Evolutionary conservation across 2,797 vertebrate species (phyloP).

Genomic region (Molossus alvarezi): DNA sequence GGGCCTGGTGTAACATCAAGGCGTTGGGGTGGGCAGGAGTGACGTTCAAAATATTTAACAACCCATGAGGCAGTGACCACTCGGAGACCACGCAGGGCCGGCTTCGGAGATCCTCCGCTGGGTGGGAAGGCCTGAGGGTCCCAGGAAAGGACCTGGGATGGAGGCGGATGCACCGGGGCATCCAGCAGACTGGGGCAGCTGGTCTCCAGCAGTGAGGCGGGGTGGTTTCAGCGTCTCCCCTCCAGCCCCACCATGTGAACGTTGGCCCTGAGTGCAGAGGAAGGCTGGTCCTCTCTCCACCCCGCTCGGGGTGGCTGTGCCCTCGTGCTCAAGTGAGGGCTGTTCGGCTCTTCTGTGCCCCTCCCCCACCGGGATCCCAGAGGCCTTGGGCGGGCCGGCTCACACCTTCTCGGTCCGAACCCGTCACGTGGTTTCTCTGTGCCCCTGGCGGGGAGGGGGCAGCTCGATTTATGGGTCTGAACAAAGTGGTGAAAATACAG

Average conservation of each 20-base stretch:
- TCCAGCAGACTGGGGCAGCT: accelerated
- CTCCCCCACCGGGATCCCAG: no score
- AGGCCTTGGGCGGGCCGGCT: neutral
- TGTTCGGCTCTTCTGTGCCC: neutral
- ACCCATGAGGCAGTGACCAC: accelerated
- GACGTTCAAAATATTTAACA: neutral
- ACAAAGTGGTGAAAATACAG: no score
- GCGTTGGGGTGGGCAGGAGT: accelerated
- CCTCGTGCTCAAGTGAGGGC: neutral
- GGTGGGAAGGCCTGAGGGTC: neutral
- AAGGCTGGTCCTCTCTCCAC: neutral
- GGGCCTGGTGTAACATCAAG: neutral
- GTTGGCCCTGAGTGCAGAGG: accelerated
- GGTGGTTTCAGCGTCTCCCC: neutral
- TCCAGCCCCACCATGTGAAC: accelerated
- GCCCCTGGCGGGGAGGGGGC: neutral
- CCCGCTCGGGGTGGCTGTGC: neutral
- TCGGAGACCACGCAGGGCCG: accelerated
- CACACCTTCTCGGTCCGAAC: neutral
- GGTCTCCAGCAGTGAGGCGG: no score
- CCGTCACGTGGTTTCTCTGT: neutral
- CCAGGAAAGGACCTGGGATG: neutral
- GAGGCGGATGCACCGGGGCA: accelerated
- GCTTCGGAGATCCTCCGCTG: neutral
- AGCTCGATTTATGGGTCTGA: no score